phyloP scores from a whole-genome alignment of 2,797 vertebrate genomes.

The Balearica regulorum region DNA sequence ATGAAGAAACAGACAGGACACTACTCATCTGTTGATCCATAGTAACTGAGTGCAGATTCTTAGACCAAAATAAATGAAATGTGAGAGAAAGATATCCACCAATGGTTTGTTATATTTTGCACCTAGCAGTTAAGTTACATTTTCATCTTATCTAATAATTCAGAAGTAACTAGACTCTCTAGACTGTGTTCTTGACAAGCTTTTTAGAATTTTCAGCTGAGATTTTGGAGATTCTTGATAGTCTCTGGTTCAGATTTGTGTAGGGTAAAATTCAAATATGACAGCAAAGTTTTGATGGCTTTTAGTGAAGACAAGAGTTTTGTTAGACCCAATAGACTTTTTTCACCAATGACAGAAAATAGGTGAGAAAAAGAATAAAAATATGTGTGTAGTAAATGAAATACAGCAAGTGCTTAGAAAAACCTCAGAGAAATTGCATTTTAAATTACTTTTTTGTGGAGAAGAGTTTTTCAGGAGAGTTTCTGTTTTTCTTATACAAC shows the following conservation, averaged over 20 bases:
- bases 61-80: not conserved
- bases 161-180: not conserved
- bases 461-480: not conserved
- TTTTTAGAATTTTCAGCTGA: not conserved
- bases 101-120: not conserved
- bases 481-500: not conserved
- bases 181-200: not conserved
- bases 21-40: not conserved
- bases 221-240: not conserved
- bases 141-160: not conserved
- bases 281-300: not conserved
- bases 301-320: not conserved
- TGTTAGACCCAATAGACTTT: not conserved
- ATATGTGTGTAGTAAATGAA: not conserved
- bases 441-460: not conserved
- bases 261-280: not conserved
- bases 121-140: not conserved
- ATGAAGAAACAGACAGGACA: not conserved
- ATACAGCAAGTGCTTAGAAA: not conserved
- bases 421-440: not conserved
- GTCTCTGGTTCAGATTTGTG: not conserved
- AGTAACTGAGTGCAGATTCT: not conserved
- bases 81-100: not conserved
- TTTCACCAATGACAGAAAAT: not conserved
- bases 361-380: not conserved